Percentiles rank a stretch among this genome's conserved stretches.
These are phyloP conservation scores for Grallaria varia DNA, from an alignment of 2,113 vertebrate genomes.

Conservation along the genomic window DNA sequence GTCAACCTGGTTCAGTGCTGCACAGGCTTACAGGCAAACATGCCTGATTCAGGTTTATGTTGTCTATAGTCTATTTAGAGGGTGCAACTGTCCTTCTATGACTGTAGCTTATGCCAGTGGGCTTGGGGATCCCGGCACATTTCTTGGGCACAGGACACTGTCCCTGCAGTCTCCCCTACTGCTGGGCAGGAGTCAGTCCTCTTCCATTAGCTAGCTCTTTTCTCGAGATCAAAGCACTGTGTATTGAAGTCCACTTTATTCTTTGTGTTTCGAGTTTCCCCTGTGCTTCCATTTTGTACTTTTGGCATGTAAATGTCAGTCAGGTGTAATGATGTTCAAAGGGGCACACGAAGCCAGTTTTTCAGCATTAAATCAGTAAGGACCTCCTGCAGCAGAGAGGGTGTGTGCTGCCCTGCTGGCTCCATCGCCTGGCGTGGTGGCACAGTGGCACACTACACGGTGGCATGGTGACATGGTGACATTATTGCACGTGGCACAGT, in stretches of 20 bases:
- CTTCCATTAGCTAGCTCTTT: neutral
- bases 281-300: neutral
- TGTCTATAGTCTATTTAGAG: neutral
- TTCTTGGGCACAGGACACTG: fast-evolving
- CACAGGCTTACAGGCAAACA: neutral
- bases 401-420: neutral
- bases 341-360: neutral
- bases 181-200: neutral
- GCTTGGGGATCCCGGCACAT: neutral
- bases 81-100: neutral
- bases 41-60: neutral
- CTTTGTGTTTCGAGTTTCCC: slow-evolving; percentile 36
- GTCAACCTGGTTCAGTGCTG: neutral
- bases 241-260: neutral
- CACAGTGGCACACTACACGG: neutral
- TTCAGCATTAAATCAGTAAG: neutral
- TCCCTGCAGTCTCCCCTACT: neutral
- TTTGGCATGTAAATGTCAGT: slow-evolving; percentile 39
- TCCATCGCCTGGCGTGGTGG: neutral
- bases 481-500: neutral
- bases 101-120: neutral
- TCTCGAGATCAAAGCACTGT: neutral
- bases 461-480: neutral
- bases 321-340: slow-evolving; percentile 36
- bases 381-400: neutral